Percentiles rank a stretch among this genome's conserved stretches.
phyloP scores from a whole-genome alignment of 1,140 invertebrate genomes.

The Mercenaria mercenaria region DNA sequence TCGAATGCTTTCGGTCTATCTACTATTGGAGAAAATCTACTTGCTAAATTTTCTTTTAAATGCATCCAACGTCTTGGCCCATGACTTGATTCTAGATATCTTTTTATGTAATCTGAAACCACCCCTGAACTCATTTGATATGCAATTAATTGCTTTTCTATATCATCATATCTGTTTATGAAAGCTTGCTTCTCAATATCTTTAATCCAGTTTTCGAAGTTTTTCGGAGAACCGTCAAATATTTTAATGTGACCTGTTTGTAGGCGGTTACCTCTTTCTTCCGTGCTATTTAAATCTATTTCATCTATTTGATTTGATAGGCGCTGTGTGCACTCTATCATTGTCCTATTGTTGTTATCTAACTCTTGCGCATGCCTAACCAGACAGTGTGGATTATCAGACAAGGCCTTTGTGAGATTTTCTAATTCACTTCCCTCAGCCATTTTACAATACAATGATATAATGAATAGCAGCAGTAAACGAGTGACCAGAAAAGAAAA shows the following conservation, averaged over 20 bases:
- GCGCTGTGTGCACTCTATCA: too few relatives aligned
- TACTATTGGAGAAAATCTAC: slow-evolving; percentile 5
- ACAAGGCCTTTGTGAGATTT: neutral
- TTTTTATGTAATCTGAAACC: neutral
- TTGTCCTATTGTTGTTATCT: too few relatives aligned
- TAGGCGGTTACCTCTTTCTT: too few relatives aligned
- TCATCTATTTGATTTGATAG: too few relatives aligned
- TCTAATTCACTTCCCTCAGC: neutral
- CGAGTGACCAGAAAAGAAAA: too few relatives aligned
- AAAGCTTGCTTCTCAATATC: neutral
- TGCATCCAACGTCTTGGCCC: neutral
- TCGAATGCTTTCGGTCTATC: slow-evolving; percentile 16
- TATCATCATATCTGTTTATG: neutral
- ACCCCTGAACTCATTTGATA: neutral
- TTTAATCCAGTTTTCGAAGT: neutral
- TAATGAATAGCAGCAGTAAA: too few relatives aligned
- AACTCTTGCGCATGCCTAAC: neutral
- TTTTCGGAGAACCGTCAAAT: neutral
- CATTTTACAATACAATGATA: too few relatives aligned
- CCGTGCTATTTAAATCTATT: too few relatives aligned
- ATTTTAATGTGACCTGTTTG: too few relatives aligned
- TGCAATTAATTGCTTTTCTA: neutral
- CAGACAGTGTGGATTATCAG: neutral
- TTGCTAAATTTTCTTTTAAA: slow-evolving; percentile 5
- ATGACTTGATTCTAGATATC: neutral